Conservation (phyloP, 92 coral and sea anemone species). For the Palythoa caribaeorum region DNA sequence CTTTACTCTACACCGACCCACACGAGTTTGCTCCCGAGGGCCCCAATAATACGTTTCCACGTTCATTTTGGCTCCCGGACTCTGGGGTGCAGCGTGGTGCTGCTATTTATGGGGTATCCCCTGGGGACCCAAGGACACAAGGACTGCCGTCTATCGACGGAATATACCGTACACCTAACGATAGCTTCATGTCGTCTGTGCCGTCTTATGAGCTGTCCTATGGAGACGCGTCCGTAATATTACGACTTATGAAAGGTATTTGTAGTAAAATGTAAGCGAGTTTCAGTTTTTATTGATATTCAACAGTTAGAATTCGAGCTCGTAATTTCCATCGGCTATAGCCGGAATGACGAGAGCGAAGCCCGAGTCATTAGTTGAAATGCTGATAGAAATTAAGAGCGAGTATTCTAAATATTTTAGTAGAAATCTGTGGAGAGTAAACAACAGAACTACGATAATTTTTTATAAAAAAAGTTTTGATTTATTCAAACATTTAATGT, state of each 20-base stretch:
- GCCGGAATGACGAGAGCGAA: too few species aligned
- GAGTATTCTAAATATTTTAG: too few species aligned
- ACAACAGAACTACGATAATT: too few species aligned
- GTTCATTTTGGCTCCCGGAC: slow-evolving; percentile 89
- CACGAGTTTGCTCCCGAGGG: slow-evolving; percentile 89
- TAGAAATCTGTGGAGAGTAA: too few species aligned
- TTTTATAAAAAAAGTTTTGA: too few species aligned
- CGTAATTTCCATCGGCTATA: too few species aligned
- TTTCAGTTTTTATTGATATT: too few species aligned
- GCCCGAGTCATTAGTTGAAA: too few species aligned
- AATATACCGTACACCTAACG: slow-evolving; percentile 66
- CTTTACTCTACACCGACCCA: slow-evolving; percentile 89
- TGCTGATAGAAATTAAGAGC: too few species aligned
- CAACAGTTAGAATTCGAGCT: too few species aligned
- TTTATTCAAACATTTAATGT: too few species aligned
- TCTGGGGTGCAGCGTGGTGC: slow-evolving; percentile 94
- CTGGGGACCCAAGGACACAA: slow-evolving; percentile 91
- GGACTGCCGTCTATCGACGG: slow-evolving; percentile 91
- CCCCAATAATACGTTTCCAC: slow-evolving; percentile 73
- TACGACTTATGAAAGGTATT: slow-evolving; percentile 83
- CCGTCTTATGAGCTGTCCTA: slow-evolving; percentile 87
- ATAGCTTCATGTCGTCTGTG: slow-evolving; percentile 64
- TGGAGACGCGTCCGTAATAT: slow-evolving; percentile 77
- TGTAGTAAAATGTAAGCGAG: not conserved
- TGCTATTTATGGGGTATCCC: slow-evolving; percentile 53